These are phyloP conservation scores for Oryzias dopingdopingensis DNA, from an alignment of 2,797 vertebrate species.

Conservation along the genomic window DNA sequence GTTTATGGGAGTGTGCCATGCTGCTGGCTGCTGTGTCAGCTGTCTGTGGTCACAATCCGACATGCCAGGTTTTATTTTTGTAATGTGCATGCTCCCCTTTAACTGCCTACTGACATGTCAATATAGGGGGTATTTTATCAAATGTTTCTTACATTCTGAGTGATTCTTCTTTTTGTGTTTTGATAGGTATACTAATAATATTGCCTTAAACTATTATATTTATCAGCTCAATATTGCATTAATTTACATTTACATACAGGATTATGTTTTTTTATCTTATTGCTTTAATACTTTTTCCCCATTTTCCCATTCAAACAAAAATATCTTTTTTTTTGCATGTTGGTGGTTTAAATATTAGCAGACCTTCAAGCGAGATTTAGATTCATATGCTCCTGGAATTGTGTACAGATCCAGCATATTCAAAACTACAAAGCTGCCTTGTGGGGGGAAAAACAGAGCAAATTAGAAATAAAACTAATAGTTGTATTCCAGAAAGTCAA, in stretches of 20 bases:
- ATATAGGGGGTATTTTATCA: constrained; percentile 17
- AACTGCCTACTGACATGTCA: constrained; percentile 59
- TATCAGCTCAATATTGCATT: background rate
- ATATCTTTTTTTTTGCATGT: too few species aligned
- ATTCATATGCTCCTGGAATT: too few species aligned
- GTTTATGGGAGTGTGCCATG: constrained; percentile 56
- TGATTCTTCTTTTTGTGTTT: constrained; percentile 44
- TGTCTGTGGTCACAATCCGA: constrained; percentile 56
- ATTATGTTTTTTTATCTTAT: background rate
- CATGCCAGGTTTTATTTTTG: constrained; percentile 65
- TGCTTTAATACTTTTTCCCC: too few species aligned
- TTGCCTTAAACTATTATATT: constrained; percentile 16
- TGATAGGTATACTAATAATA: constrained; percentile 17
- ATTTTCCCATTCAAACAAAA: too few species aligned
- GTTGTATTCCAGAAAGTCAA: too few species aligned
- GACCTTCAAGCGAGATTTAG: too few species aligned
- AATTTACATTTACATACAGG: background rate
- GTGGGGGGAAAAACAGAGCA: too few species aligned
- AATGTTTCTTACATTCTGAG: constrained; percentile 28
- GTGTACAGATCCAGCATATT: too few species aligned
- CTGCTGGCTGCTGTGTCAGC: constrained; percentile 44
- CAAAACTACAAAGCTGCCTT: too few species aligned
- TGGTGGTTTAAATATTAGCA: too few species aligned
- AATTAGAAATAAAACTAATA: too few species aligned
- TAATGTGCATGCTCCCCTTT: constrained; percentile 27